phyloP scores from a whole-genome alignment of 2,113 vertebrate species.

The Plotosus lineatus region DNA sequence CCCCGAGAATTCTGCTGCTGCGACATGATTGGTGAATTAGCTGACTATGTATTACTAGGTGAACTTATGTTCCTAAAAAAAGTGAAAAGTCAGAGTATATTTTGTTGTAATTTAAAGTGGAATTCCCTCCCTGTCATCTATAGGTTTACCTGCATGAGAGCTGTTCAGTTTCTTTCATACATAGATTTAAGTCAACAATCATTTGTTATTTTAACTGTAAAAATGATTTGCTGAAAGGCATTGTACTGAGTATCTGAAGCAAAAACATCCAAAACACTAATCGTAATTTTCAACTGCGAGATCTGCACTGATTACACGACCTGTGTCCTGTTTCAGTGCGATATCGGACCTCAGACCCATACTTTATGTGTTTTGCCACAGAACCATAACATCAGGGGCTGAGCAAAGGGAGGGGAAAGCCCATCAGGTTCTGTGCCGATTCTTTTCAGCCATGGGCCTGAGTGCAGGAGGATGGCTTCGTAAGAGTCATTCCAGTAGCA shows the following conservation, averaged over 20 bases:
- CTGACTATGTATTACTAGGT: background rate
- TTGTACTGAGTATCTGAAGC: background rate
- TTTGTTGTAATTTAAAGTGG: background rate
- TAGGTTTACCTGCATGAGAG: background rate
- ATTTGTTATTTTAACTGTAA: background rate
- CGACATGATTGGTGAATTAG: background rate
- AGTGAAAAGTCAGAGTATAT: background rate
- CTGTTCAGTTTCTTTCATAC: background rate
- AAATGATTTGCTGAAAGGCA: background rate
- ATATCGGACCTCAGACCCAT: background rate
- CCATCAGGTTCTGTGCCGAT: conserved; percentile 72
- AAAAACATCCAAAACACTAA: background rate
- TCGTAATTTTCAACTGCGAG: background rate
- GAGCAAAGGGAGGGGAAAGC: conserved; percentile 45
- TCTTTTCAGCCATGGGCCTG: conserved; percentile 78
- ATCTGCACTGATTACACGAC: background rate
- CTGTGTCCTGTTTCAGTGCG: background rate
- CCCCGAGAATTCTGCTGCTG: no score
- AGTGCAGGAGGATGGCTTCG: conserved; percentile 69
- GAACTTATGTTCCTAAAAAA: background rate
- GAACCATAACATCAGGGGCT: background rate
- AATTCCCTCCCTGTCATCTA: background rate
- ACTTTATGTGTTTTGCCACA: conserved; percentile 3
- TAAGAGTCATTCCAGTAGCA: conserved; percentile 77
- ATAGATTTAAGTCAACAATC: background rate